Evolutionary conservation across 2,888 invertebrate genomes (phyloP), one percentile per base, ranked within the genome.

Genomic region (Unio delphinus): DNA sequence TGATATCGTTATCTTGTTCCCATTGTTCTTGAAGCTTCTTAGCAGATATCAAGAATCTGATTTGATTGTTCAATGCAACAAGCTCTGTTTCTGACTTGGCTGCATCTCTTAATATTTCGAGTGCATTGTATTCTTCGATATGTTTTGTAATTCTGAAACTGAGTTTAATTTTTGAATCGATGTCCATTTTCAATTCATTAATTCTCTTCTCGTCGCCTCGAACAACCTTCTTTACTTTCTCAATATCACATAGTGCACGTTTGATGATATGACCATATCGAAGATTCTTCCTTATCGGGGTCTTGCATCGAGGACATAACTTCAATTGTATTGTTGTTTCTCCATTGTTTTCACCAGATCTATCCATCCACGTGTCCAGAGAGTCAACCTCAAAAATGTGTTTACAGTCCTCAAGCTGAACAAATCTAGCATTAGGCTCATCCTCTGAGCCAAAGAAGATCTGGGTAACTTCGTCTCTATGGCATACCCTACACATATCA

Each of bases 261-360:
- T 90, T 91, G 4, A 94, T 90, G 2, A 90, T 77, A 72, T 92
- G 91, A 70, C 92, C 92, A 86, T 93, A 94, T 20, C 93, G 91
- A 61, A 90, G 88, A 2, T 92, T 93, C 80, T 91, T 92, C n/a
- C 92, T 89, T 20, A 94, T 92, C 0, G 92, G 91, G 26, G 92
- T 92, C 66, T 92, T 92, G 83, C 94, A 94, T 70, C 72, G 73
- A 0, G 94, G 93, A 81, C 94, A 94, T 0, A 69, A 65, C 74
- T 90, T 91, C 61, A 87, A 67, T 58, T 80, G 76, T 26, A 80
- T 74, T 26, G 28, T 54, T 45, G 11, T 45, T 30, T 67, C 69
- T 28, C 58, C 63, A 4, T 92, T 92, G 71, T 92, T 91, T 4
- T 91, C 91, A 3, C 92, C 60, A 7, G 61, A 64, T 18, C 68